Evolutionary conservation across 1,140 invertebrate species (phyloP), one percentile per base, ranked within the genome.

Genomic region (Sitobion miscanthi): DNA sequence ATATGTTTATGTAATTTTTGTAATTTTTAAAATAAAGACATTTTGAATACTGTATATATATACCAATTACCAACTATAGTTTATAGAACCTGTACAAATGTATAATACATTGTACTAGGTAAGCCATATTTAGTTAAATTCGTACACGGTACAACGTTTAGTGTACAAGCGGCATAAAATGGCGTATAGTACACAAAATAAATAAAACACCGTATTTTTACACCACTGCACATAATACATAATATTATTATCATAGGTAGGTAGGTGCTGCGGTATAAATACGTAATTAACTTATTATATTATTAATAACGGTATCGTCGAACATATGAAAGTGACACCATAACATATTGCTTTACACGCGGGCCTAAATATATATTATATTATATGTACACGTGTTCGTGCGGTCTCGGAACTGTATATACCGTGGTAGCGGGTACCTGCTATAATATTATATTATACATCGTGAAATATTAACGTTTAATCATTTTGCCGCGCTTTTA

Each of bases 321-420:
- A 86, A 86, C 85, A 86, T 14, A 86, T 86, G 85, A n/a, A 47
- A 86, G 38, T 86, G 85, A 86, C 85, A 86, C 23, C 45, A 77
- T n/a, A 77, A 77, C n/a, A 77, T 77, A 86, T 83, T 85, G n/a
- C 42, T 85, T 45, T 25, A 45, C 42, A 83, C 21, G 0, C 83
- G 20, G 38, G 21, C 38, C 85, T 86, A 30, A 45, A 86, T 25
- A 25, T n/a, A 25, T n/a, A 77, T 11, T 69, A 30, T 77, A 77
- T 77, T 77, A 5, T 47, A n/a, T 45, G 14, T 47, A 86, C 85
- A 86, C 25, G 11, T 86, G 85, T 86, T 86, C 11, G 5, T 86
- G 85, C 23, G 85, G 85, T 86, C 85, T 30, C 25, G 23, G 42
- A 47, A 86, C 62, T n/a, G 17, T n/a, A 77, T n/a, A n/a, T n/a